A percentile compares a stretch with the other conserved stretches of the same genome.
phyloP scores from a whole-genome alignment of 92 coral and sea anemone genomes.

The Muricea muricata region DNA sequence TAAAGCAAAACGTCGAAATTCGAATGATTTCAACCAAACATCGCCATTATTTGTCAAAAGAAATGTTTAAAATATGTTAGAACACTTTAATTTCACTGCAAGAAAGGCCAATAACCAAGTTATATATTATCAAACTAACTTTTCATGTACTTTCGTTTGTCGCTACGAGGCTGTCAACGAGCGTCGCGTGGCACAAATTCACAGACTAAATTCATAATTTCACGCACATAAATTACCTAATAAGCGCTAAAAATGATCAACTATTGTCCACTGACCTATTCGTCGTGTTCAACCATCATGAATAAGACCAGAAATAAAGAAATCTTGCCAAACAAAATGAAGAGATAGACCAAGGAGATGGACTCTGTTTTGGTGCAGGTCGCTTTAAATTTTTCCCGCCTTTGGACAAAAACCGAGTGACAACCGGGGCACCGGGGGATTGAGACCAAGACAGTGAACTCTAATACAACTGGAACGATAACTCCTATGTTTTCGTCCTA shows the following conservation, averaged over 20 bases:
- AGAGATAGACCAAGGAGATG: background rate
- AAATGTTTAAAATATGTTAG: too few species aligned
- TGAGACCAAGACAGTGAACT: too few species aligned
- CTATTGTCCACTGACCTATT: background rate
- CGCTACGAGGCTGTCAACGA: background rate
- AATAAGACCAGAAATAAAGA: background rate
- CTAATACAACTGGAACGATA: too few species aligned
- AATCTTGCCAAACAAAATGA: background rate
- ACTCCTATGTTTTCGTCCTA: too few species aligned
- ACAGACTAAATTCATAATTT: too few species aligned
- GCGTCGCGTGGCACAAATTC: too few species aligned
- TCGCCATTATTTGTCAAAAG: background rate
- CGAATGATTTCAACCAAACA: background rate
- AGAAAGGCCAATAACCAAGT: too few species aligned
- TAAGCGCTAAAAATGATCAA: background rate
- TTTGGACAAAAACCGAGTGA: background rate
- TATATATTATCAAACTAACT: background rate
- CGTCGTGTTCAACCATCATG: background rate
- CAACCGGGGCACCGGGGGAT: background rate
- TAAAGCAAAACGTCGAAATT: background rate
- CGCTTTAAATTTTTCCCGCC: constrained; percentile 21
- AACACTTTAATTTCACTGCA: too few species aligned
- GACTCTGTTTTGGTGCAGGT: background rate
- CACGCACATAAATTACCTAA: background rate
- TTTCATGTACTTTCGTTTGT: background rate